Percentiles rank a stretch among this genome's conserved stretches.
Evolutionary conservation across 2,113 vertebrate species (phyloP).

Genomic region (Patagioenas fasciata): DNA sequence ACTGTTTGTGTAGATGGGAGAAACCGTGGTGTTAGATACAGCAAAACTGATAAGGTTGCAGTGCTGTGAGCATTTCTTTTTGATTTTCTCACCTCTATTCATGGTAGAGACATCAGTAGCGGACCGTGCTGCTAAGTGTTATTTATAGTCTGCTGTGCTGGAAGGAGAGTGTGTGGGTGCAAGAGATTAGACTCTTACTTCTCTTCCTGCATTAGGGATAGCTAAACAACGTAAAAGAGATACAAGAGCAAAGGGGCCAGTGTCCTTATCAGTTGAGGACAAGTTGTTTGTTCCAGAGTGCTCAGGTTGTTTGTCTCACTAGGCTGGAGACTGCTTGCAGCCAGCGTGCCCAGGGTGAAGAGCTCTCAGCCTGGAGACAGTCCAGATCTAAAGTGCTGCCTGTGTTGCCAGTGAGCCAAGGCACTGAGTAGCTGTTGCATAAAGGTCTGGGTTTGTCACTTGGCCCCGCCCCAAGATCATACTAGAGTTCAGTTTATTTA

Average conservation of each 20-base stretch:
- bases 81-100: background rate
- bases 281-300: background rate
- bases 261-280: background rate
- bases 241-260: background rate
- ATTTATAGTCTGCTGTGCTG: background rate
- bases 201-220: background rate
- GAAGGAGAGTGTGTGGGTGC: background rate
- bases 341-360: background rate
- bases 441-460: background rate
- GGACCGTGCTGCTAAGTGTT: background rate
- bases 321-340: background rate
- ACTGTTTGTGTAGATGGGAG: background rate
- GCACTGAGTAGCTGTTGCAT: background rate
- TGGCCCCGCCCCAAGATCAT: background rate
- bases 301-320: background rate
- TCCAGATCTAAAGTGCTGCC: background rate
- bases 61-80: background rate
- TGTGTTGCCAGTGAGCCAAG: background rate
- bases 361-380: background rate
- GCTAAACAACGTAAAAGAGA: background rate
- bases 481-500: background rate
- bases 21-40: background rate
- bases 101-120: background rate
- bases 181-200: conserved; percentile 31
- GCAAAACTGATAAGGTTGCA: background rate